Percentiles rank a stretch among this genome's conserved stretches.
phyloP scores from a whole-genome alignment of 2,888 invertebrate species.

The Diloba caeruleocephala region DNA sequence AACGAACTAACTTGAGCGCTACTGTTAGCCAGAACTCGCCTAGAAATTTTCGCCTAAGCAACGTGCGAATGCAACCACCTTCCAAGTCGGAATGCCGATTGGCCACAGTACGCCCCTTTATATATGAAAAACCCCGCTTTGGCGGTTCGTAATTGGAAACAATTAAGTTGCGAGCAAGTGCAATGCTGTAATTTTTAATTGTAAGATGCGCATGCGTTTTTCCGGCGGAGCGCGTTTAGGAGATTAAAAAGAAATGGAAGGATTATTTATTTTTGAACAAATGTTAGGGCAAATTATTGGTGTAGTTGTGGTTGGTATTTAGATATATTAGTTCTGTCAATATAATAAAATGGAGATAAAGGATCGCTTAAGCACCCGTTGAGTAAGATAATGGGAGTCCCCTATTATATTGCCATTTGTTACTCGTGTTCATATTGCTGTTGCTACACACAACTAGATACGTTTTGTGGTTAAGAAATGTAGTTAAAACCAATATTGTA shows the following conservation, averaged over 20 bases:
- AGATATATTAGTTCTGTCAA: conserved; percentile 52
- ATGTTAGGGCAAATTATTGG: conserved; percentile 8
- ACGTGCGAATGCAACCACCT: conserved; percentile 80
- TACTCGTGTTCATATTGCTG: conserved; percentile 56
- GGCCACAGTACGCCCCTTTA: conserved; percentile 75
- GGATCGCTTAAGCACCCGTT: conserved; percentile 57
- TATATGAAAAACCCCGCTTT: conserved; percentile 85
- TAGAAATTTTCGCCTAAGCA: conserved; percentile 87
- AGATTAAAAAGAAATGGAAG: conserved; percentile 11
- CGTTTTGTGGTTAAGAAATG: conserved; percentile 59
- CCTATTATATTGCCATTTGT: conserved; percentile 66
- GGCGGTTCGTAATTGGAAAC: conserved; percentile 84
- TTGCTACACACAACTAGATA: conserved; percentile 57
- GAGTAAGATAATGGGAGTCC: conserved; percentile 58
- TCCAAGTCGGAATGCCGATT: conserved; percentile 82
- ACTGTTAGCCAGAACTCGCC: conserved; percentile 86
- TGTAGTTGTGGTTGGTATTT: conserved; percentile 14
- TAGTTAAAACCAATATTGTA: conserved; percentile 43
- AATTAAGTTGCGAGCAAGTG: conserved; percentile 84
- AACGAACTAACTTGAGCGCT: conserved; percentile 88
- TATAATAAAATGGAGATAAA: conserved; percentile 61
- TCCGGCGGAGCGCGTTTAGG: conserved; percentile 63
- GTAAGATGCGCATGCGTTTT: conserved; percentile 75
- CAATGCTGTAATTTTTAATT: conserved; percentile 83
- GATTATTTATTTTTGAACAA: conserved; percentile 13